Percentiles rank a stretch among this genome's conserved stretches.
These are phyloP conservation scores for Ornithorhynchus anatinus DNA, from an alignment of 2,113 vertebrate genomes.

Conservation along the genomic window DNA sequence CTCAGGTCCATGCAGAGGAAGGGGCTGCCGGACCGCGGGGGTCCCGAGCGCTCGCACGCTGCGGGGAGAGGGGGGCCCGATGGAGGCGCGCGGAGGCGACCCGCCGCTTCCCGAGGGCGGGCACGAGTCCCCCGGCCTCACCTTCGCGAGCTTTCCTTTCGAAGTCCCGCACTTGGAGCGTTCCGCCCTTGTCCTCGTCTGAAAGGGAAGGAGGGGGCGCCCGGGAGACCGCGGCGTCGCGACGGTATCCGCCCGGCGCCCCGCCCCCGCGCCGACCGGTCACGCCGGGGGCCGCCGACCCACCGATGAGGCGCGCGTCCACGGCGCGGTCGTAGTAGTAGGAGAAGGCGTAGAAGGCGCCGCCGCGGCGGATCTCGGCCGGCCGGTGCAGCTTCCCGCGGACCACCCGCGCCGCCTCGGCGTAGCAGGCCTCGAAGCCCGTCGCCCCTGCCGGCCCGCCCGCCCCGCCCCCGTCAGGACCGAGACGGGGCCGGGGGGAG, in stretches of 20 bases:
- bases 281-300: conserved; percentile 22
- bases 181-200: conserved; percentile 85
- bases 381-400: conserved; percentile 87
- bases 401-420: conserved; percentile 85
- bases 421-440: conserved; percentile 87
- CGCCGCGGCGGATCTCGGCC: conserved; percentile 73
- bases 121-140: too few species aligned
- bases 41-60: conserved; percentile 95
- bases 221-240: too few species aligned
- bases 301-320: conserved; percentile 90
- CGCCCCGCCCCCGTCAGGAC: too few species aligned
- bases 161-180: conserved; percentile 87
- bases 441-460: conserved; percentile 73
- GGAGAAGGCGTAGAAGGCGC: conserved; percentile 92
- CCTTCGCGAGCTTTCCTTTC: conserved; percentile 90
- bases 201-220: conserved; percentile 61
- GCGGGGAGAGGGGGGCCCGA: conserved; percentile 46
- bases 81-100: too few species aligned
- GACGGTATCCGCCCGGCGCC: too few species aligned
- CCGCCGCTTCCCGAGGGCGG: too few species aligned
- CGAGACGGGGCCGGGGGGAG: too few species aligned
- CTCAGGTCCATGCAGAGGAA: conserved; percentile 98
- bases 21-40: conserved; percentile 85
- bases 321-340: conserved; percentile 95
- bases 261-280: not conserved